Evolutionary conservation across 2,888 invertebrate genomes (phyloP).

Genomic region (Galerucella calmariensis): DNA sequence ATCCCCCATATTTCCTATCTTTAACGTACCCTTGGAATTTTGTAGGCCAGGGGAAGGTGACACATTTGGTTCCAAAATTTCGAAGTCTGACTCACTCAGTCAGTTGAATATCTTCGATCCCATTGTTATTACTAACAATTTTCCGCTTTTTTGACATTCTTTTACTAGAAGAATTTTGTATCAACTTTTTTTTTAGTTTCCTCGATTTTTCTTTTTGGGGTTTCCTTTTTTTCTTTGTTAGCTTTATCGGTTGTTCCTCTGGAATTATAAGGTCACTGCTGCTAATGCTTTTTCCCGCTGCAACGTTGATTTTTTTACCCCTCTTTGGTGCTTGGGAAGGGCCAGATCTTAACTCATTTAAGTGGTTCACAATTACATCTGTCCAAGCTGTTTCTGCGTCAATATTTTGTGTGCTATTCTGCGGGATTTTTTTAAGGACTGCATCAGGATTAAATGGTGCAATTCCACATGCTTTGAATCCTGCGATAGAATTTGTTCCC

Average conservation of each 20-base stretch:
- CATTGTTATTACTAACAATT: neutral
- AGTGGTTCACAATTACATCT: slow-evolving; percentile 14
- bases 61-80: no score
- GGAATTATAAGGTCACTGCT: slow-evolving; percentile 1
- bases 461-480: slow-evolving; percentile 26
- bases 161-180: no score
- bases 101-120: no score
- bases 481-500: slow-evolving; percentile 25
- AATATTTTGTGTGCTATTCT: slow-evolving; percentile 3
- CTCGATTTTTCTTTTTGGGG: neutral
- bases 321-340: slow-evolving; percentile 1
- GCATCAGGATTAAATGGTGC: slow-evolving; percentile 20
- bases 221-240: neutral
- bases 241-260: neutral
- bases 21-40: neutral
- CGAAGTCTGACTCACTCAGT: no score
- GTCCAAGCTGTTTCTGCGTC: slow-evolving; percentile 12
- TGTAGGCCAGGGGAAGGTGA: no score
- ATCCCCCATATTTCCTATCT: neutral
- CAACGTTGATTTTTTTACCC: slow-evolving; percentile 23
- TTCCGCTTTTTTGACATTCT: slow-evolving; percentile 11
- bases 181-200: no score
- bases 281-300: slow-evolving; percentile 18
- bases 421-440: slow-evolving; percentile 15
- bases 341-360: slow-evolving; percentile 8